Evolutionary conservation across 2,113 vertebrate species (phyloP).

Genomic region (Eulemur macaco): DNA sequence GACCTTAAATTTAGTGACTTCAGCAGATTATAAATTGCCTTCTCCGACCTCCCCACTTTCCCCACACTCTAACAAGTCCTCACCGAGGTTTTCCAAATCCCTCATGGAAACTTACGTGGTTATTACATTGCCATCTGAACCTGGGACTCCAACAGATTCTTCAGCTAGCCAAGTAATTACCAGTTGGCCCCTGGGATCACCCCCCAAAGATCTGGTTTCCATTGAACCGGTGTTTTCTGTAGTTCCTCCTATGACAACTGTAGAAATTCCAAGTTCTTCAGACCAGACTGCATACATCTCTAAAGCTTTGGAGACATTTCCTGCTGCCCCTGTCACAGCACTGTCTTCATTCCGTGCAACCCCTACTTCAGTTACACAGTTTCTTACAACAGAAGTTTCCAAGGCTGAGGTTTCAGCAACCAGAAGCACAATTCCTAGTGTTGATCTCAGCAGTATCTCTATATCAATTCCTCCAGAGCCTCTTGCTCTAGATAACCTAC

Average conservation of each 20-base stretch:
- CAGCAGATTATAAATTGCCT: slow-evolving; percentile 89
- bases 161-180: slow-evolving; percentile 90
- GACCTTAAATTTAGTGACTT: slow-evolving; percentile 91
- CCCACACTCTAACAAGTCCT: slow-evolving; percentile 90
- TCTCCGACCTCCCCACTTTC: slow-evolving; percentile 96
- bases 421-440: slow-evolving; percentile 82
- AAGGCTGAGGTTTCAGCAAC: slow-evolving; percentile 87
- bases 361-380: slow-evolving; percentile 86
- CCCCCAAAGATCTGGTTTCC: slow-evolving; percentile 85
- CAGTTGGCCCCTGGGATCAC: slow-evolving; percentile 86
- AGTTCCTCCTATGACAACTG: slow-evolving; percentile 86
- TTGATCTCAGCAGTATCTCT: slow-evolving; percentile 82
- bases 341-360: slow-evolving; percentile 82
- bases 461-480: slow-evolving; percentile 83
- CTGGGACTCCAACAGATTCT: slow-evolving; percentile 93
- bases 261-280: slow-evolving; percentile 87
- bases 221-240: slow-evolving; percentile 86
- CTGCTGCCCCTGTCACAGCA: slow-evolving; percentile 85
- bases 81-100: slow-evolving; percentile 90
- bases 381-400: slow-evolving; percentile 87
- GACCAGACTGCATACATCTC: slow-evolving; percentile 86
- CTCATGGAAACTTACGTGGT: slow-evolving; percentile 96
- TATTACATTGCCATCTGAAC: slow-evolving; percentile 97
- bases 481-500: slow-evolving; percentile 83
- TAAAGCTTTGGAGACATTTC: slow-evolving; percentile 87